Conservation (phyloP, 2,888 invertebrate genomes). For the Portevinia maculata region DNA sequence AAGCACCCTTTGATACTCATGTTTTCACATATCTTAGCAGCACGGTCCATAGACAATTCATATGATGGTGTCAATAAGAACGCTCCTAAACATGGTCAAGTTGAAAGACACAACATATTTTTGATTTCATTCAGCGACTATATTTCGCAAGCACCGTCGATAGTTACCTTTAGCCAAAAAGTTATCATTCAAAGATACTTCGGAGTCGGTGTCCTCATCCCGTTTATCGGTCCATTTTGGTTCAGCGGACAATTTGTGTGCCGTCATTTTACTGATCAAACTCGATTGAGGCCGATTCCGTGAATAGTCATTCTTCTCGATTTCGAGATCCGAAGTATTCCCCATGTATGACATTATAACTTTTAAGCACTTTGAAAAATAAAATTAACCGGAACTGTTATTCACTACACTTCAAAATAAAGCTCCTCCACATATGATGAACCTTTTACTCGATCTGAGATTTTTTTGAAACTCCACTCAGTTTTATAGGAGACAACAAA, state of each 20-base stretch:
- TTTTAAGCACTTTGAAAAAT: constrained; percentile 12
- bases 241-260: constrained; percentile 80
- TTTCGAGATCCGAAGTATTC: constrained; percentile 82
- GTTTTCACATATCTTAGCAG: constrained; percentile 93
- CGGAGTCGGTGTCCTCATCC: constrained; percentile 91
- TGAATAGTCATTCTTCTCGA: constrained; percentile 80
- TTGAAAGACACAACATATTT: constrained; percentile 26
- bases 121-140: constrained; percentile 20
- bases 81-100: constrained; percentile 84
- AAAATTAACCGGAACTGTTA: constrained; percentile 2
- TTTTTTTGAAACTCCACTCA: constrained; percentile 60
- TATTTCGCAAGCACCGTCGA: not conserved
- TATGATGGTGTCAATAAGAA: constrained; percentile 93
- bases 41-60: constrained; percentile 93
- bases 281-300: constrained; percentile 78
- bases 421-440: constrained; percentile 42
- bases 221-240: constrained; percentile 81
- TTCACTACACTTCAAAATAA: not conserved
- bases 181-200: constrained; percentile 89
- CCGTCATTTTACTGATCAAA: constrained; percentile 80
- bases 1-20: constrained; percentile 94
- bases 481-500: constrained; percentile 62
- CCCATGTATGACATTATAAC: constrained; percentile 80
- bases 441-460: constrained; percentile 69
- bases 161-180: constrained; percentile 89